A percentile compares a stretch with the other conserved stretches of the same genome.
phyloP scores from a whole-genome alignment of 2,113 vertebrate species.

The Lepisosteus oculatus region DNA sequence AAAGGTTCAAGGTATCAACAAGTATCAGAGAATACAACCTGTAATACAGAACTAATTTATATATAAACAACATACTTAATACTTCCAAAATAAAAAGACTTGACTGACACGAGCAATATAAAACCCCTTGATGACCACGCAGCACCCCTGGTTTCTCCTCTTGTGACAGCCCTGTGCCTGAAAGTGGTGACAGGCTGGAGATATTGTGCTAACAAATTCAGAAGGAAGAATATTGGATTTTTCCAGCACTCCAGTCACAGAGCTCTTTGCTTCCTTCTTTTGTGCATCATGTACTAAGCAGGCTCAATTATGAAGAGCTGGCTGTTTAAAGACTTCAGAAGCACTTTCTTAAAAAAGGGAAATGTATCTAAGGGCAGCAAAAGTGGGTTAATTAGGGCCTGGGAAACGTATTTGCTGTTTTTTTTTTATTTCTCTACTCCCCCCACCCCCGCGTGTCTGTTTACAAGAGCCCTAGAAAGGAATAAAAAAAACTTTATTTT shows the following conservation, averaged over 20 bases:
- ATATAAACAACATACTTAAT: slow-evolving; percentile 4
- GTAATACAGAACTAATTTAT: background rate
- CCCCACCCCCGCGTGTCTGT: slow-evolving; percentile 45
- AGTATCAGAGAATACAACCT: too few relatives aligned
- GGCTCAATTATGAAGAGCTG: slow-evolving; percentile 34
- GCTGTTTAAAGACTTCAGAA: slow-evolving; percentile 44
- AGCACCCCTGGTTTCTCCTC: background rate
- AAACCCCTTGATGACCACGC: background rate
- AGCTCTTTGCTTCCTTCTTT: slow-evolving; percentile 17
- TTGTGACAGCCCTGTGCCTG: background rate
- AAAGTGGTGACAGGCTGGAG: slow-evolving; percentile 8
- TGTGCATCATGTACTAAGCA: slow-evolving; percentile 32
- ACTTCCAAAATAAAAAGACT: background rate
- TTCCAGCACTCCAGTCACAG: slow-evolving; percentile 6
- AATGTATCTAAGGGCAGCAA: slow-evolving; percentile 51
- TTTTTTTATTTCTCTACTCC: slow-evolving; percentile 30
- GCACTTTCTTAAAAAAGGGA: slow-evolving; percentile 11
- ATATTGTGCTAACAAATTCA: slow-evolving; percentile 16
- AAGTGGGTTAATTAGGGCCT: slow-evolving; percentile 61
- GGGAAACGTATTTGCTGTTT: slow-evolving; percentile 62
- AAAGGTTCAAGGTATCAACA: background rate
- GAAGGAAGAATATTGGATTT: slow-evolving; percentile 13
- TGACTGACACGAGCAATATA: background rate
- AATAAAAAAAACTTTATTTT: slow-evolving; percentile 30
- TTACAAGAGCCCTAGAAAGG: slow-evolving; percentile 38